These are phyloP conservation scores for Chanos chanos DNA, from an alignment of 2,797 vertebrate species.

Conservation along the genomic window DNA sequence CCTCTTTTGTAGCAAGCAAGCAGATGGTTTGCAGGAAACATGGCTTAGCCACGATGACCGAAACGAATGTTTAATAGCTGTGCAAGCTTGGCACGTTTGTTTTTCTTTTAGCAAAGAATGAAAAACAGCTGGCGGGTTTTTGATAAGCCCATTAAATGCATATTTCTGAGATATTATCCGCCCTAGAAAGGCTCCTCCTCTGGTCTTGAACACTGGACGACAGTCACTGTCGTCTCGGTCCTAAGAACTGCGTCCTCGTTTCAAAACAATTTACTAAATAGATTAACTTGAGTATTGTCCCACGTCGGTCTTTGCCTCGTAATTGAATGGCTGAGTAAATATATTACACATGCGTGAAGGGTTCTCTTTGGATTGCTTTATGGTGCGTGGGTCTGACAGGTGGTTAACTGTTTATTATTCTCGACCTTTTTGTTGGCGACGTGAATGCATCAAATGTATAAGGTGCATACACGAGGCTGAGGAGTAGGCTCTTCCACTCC, in stretches of 20 bases:
- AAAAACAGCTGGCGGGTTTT: slow-evolving; percentile 93
- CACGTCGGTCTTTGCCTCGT: slow-evolving; percentile 86
- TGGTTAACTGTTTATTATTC: slow-evolving; percentile 97
- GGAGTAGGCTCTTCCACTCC: too few relatives aligned
- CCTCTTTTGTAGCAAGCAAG: slow-evolving; percentile 92
- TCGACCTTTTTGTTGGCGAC: slow-evolving; percentile 69
- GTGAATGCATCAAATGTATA: too few relatives aligned
- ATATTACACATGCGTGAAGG: slow-evolving; percentile 97
- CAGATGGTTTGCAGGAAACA: slow-evolving; percentile 99
- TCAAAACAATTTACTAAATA: slow-evolving; percentile 89
- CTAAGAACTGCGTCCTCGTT: slow-evolving; percentile 78
- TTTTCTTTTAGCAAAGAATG: slow-evolving; percentile 87
- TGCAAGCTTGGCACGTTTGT: slow-evolving; percentile 92
- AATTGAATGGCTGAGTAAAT: slow-evolving; percentile 98
- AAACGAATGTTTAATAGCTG: slow-evolving; percentile 98
- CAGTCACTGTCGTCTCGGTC: slow-evolving; percentile 73
- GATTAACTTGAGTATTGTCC: slow-evolving; percentile 96
- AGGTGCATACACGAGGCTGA: too few relatives aligned
- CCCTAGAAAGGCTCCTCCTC: slow-evolving; percentile 65
- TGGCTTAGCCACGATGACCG: slow-evolving; percentile 91
- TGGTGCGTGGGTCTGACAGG: slow-evolving; percentile 90
- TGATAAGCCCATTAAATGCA: slow-evolving; percentile 81
- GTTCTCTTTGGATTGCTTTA: slow-evolving; percentile 79
- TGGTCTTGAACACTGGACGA: background rate
- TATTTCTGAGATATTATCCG: slow-evolving; percentile 89